Base-by-base conservation (phyloP, 2,888 invertebrate species). In the Andrena trimmerana region DNA sequence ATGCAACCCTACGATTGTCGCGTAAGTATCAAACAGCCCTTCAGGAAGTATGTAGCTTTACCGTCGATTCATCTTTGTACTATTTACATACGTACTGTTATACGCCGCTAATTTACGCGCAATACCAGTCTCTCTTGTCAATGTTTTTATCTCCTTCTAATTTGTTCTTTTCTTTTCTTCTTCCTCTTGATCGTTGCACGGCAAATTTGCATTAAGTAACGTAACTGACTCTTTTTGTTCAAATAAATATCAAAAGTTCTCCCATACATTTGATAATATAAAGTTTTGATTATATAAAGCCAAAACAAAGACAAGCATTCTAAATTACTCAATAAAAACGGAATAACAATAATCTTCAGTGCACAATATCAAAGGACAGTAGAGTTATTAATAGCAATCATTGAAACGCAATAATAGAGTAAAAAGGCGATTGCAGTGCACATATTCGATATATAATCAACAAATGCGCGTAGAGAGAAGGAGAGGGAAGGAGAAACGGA, bases 21-120 rank as follows among this genome's bases (percentile, higher is more conserved):
- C 89, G 93, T 93, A 93, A 93, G 93, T 93, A 93, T 93, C 75
- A 88, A 42, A 70, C 59, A 81, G 82, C 69, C 83, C 79, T 63
- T 80, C 62, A 70, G 71, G 71, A 78, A 84, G 86, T 78, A 84
- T 71, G 79, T 88, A 86, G 87, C 87, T 86, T 83, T 88, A 86
- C 31, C 71, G 48, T 81, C 78, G 65, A 74, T 74, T 68, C 69
- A 54, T 76, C 63, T 52, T 57, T 65, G 10, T 68, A 68, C 42
- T 54, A 57, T 57, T 24, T 57, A 24, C 24, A 27, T 57, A 70
- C 50, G 68, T 76, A 57, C 60, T 67, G 52, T 85, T 69, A 52
- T 85, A 78, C 59, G 31, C 60, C 54, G 75, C 85, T 83, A 78
- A 78, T 84, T 89, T 73, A 83, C 72, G 52, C 74, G 65, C 71